Evolutionary conservation across 2,113 vertebrate genomes (phyloP).

Genomic region (Buteo buteo): DNA sequence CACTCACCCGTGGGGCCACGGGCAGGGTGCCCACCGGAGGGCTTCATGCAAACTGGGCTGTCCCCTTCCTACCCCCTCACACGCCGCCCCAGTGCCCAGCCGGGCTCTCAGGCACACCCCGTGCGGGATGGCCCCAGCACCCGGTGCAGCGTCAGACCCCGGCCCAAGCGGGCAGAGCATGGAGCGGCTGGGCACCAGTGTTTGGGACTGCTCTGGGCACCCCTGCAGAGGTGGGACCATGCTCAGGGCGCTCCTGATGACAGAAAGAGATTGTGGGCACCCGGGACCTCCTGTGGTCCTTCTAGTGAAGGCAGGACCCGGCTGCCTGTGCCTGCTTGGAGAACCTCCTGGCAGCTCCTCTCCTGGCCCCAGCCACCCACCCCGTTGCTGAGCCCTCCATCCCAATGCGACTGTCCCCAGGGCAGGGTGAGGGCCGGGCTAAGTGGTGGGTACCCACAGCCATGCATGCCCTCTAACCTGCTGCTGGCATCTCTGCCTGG

Average conservation of each 20-base stretch:
- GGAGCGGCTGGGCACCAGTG: fast-evolving
- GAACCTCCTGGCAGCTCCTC: not conserved
- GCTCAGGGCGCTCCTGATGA: not conserved
- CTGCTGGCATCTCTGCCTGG: not conserved
- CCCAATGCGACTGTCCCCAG: fast-evolving
- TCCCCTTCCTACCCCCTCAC: not conserved
- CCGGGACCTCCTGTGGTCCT: not conserved
- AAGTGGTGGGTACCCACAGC: not conserved
- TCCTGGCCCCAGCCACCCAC: not conserved
- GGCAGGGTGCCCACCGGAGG: not conserved
- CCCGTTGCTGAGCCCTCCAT: not conserved
- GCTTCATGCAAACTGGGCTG: not conserved
- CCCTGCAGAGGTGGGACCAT: not conserved
- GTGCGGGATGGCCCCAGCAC: fast-evolving
- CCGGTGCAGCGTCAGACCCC: not conserved
- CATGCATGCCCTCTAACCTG: not conserved
- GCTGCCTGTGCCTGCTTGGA: not conserved
- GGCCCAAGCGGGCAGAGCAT: not conserved
- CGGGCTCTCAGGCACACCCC: not conserved
- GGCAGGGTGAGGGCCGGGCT: fast-evolving
- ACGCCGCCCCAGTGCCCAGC: fast-evolving
- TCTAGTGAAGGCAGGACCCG: not conserved
- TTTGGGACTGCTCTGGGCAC: not conserved
- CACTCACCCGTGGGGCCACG: not conserved
- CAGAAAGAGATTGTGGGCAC: not conserved